phyloP scores from a whole-genome alignment of 2,888 invertebrate genomes.

The Apamea sordens region DNA sequence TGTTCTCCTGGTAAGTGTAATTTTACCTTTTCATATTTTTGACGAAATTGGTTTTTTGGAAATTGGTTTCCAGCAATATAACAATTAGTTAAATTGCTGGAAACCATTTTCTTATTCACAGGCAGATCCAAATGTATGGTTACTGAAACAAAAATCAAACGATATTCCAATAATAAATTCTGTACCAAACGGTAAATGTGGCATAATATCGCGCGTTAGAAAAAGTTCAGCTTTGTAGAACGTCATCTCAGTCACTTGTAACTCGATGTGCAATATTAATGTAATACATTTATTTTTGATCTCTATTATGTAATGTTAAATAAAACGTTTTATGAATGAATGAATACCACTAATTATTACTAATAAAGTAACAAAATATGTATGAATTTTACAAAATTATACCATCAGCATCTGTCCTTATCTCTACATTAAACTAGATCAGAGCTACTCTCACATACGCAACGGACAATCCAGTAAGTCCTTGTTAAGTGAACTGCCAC shows the following conservation, averaged over 20 bases:
- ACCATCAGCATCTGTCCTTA: neutral
- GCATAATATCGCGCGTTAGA: neutral
- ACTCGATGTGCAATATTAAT: neutral
- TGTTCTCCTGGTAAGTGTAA: slow-evolving; percentile 92
- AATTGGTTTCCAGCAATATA: too few relatives aligned
- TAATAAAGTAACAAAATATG: neutral
- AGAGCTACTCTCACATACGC: slow-evolving; percentile 22
- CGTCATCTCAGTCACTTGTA: neutral
- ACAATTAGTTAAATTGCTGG: neutral
- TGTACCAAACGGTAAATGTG: neutral
- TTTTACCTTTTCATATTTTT: neutral
- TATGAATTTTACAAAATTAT: neutral
- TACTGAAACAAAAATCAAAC: neutral
- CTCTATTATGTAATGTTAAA: neutral
- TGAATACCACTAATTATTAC: neutral
- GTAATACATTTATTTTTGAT: neutral
- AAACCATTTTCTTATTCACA: neutral
- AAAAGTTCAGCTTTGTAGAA: neutral
- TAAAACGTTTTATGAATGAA: neutral
- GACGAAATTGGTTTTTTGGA: too few relatives aligned
- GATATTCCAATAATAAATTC: neutral
- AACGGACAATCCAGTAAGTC: slow-evolving; percentile 45
- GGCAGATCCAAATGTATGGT: too few relatives aligned
- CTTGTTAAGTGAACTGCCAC: slow-evolving; percentile 54
- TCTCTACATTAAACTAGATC: slow-evolving; percentile 13